Percentiles rank a stretch among this genome's conserved stretches.
These are phyloP conservation scores for Amiota mariae DNA, from an alignment of 2,888 invertebrate species.

Conservation along the genomic window DNA sequence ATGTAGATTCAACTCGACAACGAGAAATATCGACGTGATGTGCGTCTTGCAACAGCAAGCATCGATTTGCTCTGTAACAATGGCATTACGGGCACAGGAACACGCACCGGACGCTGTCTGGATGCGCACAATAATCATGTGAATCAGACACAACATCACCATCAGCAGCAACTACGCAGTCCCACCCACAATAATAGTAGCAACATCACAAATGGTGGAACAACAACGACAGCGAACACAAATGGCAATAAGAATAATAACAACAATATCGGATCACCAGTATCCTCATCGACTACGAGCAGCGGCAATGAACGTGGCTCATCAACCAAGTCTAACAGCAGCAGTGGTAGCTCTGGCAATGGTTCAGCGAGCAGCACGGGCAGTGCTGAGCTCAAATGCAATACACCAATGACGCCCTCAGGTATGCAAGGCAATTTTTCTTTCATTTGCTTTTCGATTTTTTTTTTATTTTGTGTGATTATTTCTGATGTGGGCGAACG, in stretches of 20 bases:
- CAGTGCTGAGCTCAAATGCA: slow-evolving; percentile 69
- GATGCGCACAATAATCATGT: slow-evolving; percentile 69
- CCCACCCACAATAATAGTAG: slow-evolving; percentile 38
- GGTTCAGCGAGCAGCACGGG: slow-evolving; percentile 64
- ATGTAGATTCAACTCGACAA: slow-evolving; percentile 73
- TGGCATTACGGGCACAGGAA: slow-evolving; percentile 37
- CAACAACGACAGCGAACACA: slow-evolving; percentile 42
- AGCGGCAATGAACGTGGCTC: slow-evolving; percentile 71
- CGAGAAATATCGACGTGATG: slow-evolving; percentile 74
- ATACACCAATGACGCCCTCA: slow-evolving; percentile 72
- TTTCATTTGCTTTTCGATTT: not conserved
- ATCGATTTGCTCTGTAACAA: slow-evolving; percentile 71
- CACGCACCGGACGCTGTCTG: slow-evolving; percentile 57
- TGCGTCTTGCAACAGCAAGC: slow-evolving; percentile 65
- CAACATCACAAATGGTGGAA: slow-evolving; percentile 42
- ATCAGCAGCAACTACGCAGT: slow-evolving; percentile 40
- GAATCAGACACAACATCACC: slow-evolving; percentile 57
- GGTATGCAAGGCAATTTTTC: slow-evolving; percentile 55
- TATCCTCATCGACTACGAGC: slow-evolving; percentile 70
- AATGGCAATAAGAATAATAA: slow-evolving; percentile 52
- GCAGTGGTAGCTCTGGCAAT: slow-evolving; percentile 69
- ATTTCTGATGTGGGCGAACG: not conserved
- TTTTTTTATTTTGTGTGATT: not conserved
- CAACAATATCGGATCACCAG: slow-evolving; percentile 69
- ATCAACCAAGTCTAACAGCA: slow-evolving; percentile 71